Evolutionary conservation across 2,888 invertebrate species (phyloP).

Genomic region (Drosophila lacicola): DNA sequence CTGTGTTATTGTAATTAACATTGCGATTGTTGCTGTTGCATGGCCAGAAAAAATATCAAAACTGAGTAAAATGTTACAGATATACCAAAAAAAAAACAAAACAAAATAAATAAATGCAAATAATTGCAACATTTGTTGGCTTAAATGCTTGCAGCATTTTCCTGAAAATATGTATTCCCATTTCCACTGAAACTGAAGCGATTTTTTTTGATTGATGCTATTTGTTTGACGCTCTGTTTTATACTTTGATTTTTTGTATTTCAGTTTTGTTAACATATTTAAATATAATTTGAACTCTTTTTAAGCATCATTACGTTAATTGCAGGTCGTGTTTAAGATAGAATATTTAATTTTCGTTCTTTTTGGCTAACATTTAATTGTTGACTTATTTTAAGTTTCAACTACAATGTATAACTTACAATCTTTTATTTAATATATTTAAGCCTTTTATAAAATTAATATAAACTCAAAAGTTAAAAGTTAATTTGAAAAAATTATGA

Average conservation of each 20-base stretch:
- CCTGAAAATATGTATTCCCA: neutral
- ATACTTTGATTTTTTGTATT: neutral
- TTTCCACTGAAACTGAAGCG: neutral
- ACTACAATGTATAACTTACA: too few relatives aligned
- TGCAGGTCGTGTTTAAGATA: too few relatives aligned
- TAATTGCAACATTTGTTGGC: conserved; percentile 32
- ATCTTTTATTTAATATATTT: too few relatives aligned
- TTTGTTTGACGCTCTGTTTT: conserved; percentile 5
- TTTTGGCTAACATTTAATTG: too few relatives aligned
- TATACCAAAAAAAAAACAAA: conserved; percentile 3
- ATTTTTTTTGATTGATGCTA: neutral
- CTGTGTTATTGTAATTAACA: conserved; percentile 71
- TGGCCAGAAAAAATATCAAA: conserved; percentile 2
- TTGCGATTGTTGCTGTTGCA: conserved; percentile 48
- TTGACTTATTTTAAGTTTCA: too few relatives aligned
- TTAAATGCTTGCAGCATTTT: conserved; percentile 31
- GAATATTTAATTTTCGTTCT: too few relatives aligned
- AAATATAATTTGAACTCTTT: neutral
- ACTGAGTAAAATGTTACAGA: conserved; percentile 22
- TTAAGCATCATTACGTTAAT: too few relatives aligned
- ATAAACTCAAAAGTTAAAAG: neutral
- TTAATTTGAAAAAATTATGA: too few relatives aligned
- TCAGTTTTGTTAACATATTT: neutral
- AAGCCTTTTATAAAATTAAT: too few relatives aligned
- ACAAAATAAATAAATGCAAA: conserved; percentile 3